phyloP scores from a whole-genome alignment of 2,797 vertebrate genomes.

The Anguilla megastoma region DNA sequence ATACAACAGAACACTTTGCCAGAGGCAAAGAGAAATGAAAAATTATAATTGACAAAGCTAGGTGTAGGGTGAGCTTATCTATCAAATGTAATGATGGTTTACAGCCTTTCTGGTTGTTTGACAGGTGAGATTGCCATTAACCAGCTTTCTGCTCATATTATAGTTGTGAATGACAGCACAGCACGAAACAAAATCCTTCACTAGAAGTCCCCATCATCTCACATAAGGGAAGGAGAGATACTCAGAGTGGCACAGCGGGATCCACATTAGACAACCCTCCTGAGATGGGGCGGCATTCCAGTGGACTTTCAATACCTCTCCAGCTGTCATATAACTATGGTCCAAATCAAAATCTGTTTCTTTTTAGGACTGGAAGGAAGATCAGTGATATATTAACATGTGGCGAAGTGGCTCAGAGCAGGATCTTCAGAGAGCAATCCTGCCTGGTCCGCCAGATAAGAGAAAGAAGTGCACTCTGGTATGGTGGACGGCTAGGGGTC shows the following conservation, averaged over 20 bases:
- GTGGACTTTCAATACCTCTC: background rate
- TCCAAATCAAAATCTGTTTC: background rate
- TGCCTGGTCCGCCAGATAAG: constrained; percentile 48
- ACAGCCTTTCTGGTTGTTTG: background rate
- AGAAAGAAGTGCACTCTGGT: background rate
- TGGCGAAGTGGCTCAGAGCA: constrained; percentile 4
- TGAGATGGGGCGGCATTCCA: background rate
- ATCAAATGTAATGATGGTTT: background rate
- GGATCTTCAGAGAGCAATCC: constrained; percentile 33
- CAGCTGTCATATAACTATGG: background rate
- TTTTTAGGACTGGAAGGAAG: background rate
- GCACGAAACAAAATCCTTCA: background rate
- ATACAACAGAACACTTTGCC: background rate
- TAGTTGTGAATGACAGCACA: background rate
- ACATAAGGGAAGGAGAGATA: background rate
- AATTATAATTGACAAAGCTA: background rate
- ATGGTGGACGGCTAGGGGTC: constrained; percentile 38
- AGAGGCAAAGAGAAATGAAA: background rate
- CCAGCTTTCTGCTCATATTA: background rate
- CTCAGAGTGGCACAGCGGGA: background rate
- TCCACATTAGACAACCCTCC: background rate
- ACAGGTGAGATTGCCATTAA: background rate
- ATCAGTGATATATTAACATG: constrained; percentile 12
- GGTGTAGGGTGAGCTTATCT: background rate
- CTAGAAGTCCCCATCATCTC: background rate